Percentiles rank a stretch among this genome's conserved stretches.
phyloP scores from a whole-genome alignment of 1,140 invertebrate genomes.

The Lerema accius region DNA sequence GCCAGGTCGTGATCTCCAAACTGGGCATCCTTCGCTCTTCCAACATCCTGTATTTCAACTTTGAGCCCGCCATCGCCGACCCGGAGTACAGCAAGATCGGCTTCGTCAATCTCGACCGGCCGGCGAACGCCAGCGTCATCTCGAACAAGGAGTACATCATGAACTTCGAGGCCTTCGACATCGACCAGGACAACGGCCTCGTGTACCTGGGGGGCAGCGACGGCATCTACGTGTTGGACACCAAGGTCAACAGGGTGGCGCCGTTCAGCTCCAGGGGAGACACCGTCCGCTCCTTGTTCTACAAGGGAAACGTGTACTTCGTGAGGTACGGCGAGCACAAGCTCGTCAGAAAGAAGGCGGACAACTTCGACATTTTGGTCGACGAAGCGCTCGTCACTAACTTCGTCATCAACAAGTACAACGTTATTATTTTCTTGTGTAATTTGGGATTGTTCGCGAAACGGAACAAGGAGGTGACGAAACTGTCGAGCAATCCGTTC shows the following conservation, averaged over 20 bases:
- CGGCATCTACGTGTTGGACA: slow-evolving; percentile 55
- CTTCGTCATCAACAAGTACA: slow-evolving; percentile 63
- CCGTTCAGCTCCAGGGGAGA: slow-evolving; percentile 65
- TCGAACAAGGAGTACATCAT: slow-evolving; percentile 50
- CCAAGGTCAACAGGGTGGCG: slow-evolving; percentile 44
- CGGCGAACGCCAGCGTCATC: slow-evolving; percentile 43
- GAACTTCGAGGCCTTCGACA: slow-evolving; percentile 68
- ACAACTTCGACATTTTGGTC: slow-evolving; percentile 54
- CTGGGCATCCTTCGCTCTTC: slow-evolving; percentile 54
- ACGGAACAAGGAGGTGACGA: slow-evolving; percentile 42
- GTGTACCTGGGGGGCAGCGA: slow-evolving; percentile 59
- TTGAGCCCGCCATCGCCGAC: slow-evolving; percentile 64
- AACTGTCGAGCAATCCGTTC: slow-evolving; percentile 60
- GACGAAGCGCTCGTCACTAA: slow-evolving; percentile 55
- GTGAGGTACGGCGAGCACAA: slow-evolving; percentile 51
- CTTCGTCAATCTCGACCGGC: slow-evolving; percentile 58
- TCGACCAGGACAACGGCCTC: slow-evolving; percentile 60
- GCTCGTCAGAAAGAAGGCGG: slow-evolving; percentile 61
- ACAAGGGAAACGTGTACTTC: slow-evolving; percentile 66
- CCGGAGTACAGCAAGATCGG: slow-evolving; percentile 66
- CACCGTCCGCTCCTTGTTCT: slow-evolving; percentile 57
- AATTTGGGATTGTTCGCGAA: slow-evolving; percentile 54
- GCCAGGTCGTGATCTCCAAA: slow-evolving; percentile 58
- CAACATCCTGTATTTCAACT: slow-evolving; percentile 63
- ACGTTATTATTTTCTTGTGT: slow-evolving; percentile 57